phyloP scores from a whole-genome alignment of 30 jellyfish, hydroid and myxozoan genomes.

The Hydractinia echinata region DNA sequence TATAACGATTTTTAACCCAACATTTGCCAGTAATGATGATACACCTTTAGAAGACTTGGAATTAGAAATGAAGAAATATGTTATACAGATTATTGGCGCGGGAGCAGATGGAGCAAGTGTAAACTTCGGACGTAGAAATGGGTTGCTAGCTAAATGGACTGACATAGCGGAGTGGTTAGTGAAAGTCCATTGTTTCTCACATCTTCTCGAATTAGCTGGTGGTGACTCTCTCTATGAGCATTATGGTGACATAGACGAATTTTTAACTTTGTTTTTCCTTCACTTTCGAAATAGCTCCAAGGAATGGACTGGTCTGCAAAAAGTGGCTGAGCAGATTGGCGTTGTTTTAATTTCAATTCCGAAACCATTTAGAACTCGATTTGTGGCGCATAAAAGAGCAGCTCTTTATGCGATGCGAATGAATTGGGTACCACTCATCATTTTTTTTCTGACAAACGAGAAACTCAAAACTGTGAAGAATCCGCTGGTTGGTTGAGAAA shows the following conservation, averaged over 20 bases:
- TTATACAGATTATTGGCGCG: not conserved
- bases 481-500: not conserved
- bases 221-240: not conserved
- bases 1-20: not conserved
- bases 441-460: not conserved
- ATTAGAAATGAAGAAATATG: not conserved
- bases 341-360: not conserved
- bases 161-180: not conserved
- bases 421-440: conserved; percentile 6
- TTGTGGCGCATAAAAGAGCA: not conserved
- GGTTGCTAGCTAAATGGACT: conserved; percentile 13
- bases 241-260: not conserved
- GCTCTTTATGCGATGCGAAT: conserved; percentile 1
- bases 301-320: conserved; percentile 6
- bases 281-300: not conserved
- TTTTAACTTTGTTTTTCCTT: not conserved
- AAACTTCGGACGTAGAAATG: conserved; percentile 7
- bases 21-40: not conserved
- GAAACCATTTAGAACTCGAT: not conserved
- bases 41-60: not conserved
- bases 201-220: not conserved
- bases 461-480: not conserved
- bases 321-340: not conserved
- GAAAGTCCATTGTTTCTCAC: not conserved
- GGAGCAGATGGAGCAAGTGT: conserved; percentile 23